phyloP scores from a whole-genome alignment of 2,888 invertebrate species.

The Scaptomyza tumidula region DNA sequence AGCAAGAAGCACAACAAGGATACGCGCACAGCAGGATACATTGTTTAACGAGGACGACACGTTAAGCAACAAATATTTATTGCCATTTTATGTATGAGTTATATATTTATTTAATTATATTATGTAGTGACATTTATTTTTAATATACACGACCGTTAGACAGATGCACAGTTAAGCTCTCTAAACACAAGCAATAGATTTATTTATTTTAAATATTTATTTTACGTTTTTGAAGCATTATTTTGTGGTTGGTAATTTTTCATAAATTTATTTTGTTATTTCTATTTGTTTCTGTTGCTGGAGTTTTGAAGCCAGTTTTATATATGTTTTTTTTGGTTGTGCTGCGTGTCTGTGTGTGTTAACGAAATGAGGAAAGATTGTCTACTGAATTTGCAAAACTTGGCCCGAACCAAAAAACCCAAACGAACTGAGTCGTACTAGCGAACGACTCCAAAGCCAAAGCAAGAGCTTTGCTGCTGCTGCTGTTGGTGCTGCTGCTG shows the following conservation, averaged over 20 bases:
- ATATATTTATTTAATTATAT: conserved; percentile 15
- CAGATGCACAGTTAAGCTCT: conserved; percentile 44
- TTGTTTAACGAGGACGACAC: conserved; percentile 23
- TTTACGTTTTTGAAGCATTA: not conserved
- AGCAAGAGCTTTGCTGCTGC: conserved; percentile 51
- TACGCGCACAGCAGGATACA: conserved; percentile 49
- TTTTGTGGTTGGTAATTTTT: not conserved
- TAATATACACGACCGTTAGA: conserved; percentile 34
- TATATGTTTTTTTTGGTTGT: conserved; percentile 35
- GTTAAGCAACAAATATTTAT: conserved; percentile 11
- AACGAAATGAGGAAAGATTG: conserved; percentile 82
- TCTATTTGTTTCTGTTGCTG: conserved; percentile 40
- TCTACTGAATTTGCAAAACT: conserved; percentile 77
- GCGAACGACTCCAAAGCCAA: conserved; percentile 29
- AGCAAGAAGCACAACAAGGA: conserved; percentile 45
- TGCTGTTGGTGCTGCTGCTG: conserved; percentile 27
- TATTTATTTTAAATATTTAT: conserved; percentile 13
- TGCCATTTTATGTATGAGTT: conserved; percentile 23
- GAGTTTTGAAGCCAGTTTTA: conserved; percentile 46
- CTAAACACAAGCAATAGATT: conserved; percentile 33
- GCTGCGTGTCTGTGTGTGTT: conserved; percentile 71
- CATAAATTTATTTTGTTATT: conserved; percentile 15
- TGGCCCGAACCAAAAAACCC: conserved; percentile 40
- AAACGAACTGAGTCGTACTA: conserved; percentile 43
- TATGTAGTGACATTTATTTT: not conserved